Percentiles rank a stretch among this genome's conserved stretches.
Conservation (phyloP, 2,888 invertebrate species). For the Teinopalpus imperialis region DNA sequence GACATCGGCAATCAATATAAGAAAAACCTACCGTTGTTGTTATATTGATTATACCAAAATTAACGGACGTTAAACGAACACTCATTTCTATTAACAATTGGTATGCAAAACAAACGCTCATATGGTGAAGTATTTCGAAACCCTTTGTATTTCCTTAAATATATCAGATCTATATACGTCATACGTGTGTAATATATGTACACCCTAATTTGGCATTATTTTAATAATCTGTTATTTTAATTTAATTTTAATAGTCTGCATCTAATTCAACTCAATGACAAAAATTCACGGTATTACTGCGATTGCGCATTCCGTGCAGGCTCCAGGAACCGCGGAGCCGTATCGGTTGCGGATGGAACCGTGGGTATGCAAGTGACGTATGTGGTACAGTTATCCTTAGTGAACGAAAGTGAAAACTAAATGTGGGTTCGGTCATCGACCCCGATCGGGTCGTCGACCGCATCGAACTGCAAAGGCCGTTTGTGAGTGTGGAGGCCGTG, state of each 20-base stretch:
- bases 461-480: slow-evolving; percentile 81
- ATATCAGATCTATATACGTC: background rate
- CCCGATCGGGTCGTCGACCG: slow-evolving; percentile 75
- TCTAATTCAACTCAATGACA: too few species aligned
- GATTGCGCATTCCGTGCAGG: slow-evolving; percentile 54
- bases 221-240: slow-evolving; percentile 7
- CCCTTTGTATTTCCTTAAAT: slow-evolving; percentile 1
- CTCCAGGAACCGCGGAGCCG: slow-evolving; percentile 48
- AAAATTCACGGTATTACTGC: slow-evolving; percentile 11
- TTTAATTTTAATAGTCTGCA: too few species aligned
- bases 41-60: too few species aligned
- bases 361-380: slow-evolving; percentile 68
- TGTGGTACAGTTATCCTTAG: slow-evolving; percentile 80
- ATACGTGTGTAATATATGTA: background rate
- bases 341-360: slow-evolving; percentile 43
- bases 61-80: slow-evolving; percentile 50
- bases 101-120: slow-evolving; percentile 44
- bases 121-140: slow-evolving; percentile 13
- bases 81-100: slow-evolving; percentile 53
- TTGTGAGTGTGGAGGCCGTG: slow-evolving; percentile 78
- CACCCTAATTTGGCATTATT: background rate
- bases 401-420: slow-evolving; percentile 81
- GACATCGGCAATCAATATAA: slow-evolving; percentile 64
- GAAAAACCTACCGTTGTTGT: slow-evolving; percentile 73
- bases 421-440: slow-evolving; percentile 74